Evolutionary conservation across 2,113 vertebrate genomes (phyloP), one percentile per base, ranked within the genome.

Genomic region (Trinectes maculatus): DNA sequence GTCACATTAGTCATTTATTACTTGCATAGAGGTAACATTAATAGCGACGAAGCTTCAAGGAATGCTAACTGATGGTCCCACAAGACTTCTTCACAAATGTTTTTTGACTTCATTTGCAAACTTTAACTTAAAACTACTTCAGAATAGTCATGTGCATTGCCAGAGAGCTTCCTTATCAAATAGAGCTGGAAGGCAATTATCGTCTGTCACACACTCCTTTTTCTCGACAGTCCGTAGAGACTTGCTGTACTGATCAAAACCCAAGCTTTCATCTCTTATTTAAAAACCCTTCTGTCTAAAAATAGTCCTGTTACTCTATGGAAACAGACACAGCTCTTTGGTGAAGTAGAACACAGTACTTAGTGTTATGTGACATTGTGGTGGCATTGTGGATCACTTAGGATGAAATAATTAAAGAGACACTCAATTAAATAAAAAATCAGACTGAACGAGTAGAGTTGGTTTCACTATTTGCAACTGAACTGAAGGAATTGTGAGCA

Each of bases 241-340:
- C 31, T 52, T 59, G 31, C 65, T 54, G 58, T 49, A 51, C 48
- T 58, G 77, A 80, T 84, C 72, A 82, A 87, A 89, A 79, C 42
- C 48, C 11, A 3, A n/a, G 70, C 69, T 75, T 86, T 85, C 83
- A 85, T 87, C 58, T 83, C 77, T 85, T 89, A 87, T 88, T 90
- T 71, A 87, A 64, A 66, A 33, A 68, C 51, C 4, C 58, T 74
- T 28, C 29, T 25, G 56, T 72, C 85, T 85, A 90, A 77, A 87
- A 88, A 88, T 87, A 89, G 62, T 40, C 29, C 24, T 2, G 12
- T 52, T 74, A 74, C 56, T 63, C 52, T 67, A 67, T 66, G 28
- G 66, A 79, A 75, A 74, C 63, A 42, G 61, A 44, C 47, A 24
- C 22, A 59, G 19, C 40, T 64, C 63, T 51, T 53, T 36, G 7